Conservation (phyloP, 2,888 invertebrate species). For the Tortricodes alternella region DNA sequence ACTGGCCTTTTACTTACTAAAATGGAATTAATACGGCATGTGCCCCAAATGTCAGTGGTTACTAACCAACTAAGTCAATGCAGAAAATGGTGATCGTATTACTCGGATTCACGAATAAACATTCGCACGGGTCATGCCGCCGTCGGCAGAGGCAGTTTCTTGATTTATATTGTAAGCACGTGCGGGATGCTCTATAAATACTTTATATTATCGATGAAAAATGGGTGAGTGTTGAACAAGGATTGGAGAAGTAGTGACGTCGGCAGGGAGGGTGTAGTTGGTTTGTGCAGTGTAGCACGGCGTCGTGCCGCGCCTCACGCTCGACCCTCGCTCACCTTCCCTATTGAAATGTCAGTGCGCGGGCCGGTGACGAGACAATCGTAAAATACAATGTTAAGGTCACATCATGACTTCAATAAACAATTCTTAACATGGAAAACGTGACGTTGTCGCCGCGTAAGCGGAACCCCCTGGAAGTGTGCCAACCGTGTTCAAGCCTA, state of each 20-base stretch:
- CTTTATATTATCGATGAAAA: slow-evolving; percentile 48
- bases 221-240: slow-evolving; percentile 42
- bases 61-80: too few relatives aligned
- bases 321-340: slow-evolving; percentile 76
- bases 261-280: slow-evolving; percentile 36
- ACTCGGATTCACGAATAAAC: slow-evolving; percentile 48
- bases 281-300: slow-evolving; percentile 50
- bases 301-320: slow-evolving; percentile 74
- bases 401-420: slow-evolving; percentile 82
- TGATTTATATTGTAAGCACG: slow-evolving; percentile 48
- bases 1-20: slow-evolving; percentile 38
- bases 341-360: slow-evolving; percentile 81
- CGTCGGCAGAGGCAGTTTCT: slow-evolving; percentile 42
- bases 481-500: slow-evolving; percentile 65
- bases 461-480: slow-evolving; percentile 73
- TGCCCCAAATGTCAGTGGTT: slow-evolving; percentile 39
- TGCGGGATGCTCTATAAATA: slow-evolving; percentile 44
- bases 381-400: slow-evolving; percentile 81
- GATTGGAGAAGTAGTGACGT: slow-evolving; percentile 31
- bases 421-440: slow-evolving; percentile 77
- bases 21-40: slow-evolving; percentile 55
- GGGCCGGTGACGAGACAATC: slow-evolving; percentile 80
- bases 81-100: slow-evolving; percentile 50
- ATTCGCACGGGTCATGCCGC: slow-evolving; percentile 46
- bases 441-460: slow-evolving; percentile 72